These are phyloP conservation scores for Amphimedon queenslandica DNA, from an alignment of 37 sponge, comb jelly and placozoan genomes.

Conservation along the genomic window DNA sequence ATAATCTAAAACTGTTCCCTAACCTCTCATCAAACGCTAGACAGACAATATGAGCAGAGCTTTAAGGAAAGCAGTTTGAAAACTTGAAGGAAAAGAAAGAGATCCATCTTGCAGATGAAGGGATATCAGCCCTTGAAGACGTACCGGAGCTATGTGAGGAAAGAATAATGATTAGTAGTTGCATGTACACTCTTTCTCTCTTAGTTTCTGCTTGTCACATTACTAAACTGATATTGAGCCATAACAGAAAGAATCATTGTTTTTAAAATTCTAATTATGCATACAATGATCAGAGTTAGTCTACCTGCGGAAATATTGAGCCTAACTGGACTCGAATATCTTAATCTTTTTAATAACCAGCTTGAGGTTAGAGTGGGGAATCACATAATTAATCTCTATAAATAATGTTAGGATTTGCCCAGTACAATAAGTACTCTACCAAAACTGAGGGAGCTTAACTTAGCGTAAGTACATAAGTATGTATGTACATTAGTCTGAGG, in stretches of 20 bases:
- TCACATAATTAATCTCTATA: neutral
- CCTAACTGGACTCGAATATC: slow-evolving; percentile 69
- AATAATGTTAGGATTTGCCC: slow-evolving; percentile 34
- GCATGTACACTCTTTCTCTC: slow-evolving; percentile 6
- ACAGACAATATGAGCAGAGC: slow-evolving; percentile 51
- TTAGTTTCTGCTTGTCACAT: slow-evolving; percentile 41
- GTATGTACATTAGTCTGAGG: neutral
- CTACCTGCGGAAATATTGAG: slow-evolving; percentile 76
- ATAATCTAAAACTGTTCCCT: too few relatives aligned
- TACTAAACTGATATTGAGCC: slow-evolving; percentile 54
- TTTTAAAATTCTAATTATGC: too few relatives aligned
- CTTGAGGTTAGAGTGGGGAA: slow-evolving; percentile 15
- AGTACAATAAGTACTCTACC: slow-evolving; percentile 58
- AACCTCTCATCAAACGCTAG: too few relatives aligned
- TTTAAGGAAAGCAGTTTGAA: slow-evolving; percentile 60
- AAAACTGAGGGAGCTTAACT: slow-evolving; percentile 37
- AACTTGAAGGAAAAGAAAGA: slow-evolving; percentile 35
- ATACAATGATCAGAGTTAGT: too few relatives aligned
- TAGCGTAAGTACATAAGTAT: slow-evolving; percentile 26
- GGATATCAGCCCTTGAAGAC: slow-evolving; percentile 49
- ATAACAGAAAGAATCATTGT: slow-evolving; percentile 58
- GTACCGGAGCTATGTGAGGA: slow-evolving; percentile 69
- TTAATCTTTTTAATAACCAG: slow-evolving; percentile 70
- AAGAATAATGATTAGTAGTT: neutral
- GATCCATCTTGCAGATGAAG: slow-evolving; percentile 50